Conservation (phyloP, 2,797 vertebrate species). For the Sebastiscus albofasciatus region DNA sequence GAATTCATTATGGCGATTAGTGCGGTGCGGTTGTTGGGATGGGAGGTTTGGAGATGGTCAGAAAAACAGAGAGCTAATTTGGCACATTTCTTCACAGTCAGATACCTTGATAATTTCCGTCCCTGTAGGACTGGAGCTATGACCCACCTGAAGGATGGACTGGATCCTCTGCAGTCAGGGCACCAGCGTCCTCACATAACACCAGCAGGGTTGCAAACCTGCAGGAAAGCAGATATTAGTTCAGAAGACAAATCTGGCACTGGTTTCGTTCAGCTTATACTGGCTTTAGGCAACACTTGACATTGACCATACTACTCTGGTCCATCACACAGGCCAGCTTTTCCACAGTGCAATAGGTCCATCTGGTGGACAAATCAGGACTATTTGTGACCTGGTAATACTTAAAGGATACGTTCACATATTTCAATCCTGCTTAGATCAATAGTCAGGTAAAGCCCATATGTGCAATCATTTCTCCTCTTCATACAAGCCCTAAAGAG, state of each 20-base stretch:
- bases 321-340: background rate
- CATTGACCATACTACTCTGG: background rate
- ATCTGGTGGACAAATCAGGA: conserved; percentile 65
- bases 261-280: background rate
- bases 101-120: conserved; percentile 28
- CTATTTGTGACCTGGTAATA: background rate
- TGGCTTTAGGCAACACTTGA: background rate
- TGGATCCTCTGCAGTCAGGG: background rate
- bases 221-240: background rate
- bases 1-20: conserved; percentile 71
- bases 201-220: background rate
- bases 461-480: background rate
- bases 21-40: conserved; percentile 21
- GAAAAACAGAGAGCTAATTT: conserved; percentile 29
- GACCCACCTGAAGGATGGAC: background rate
- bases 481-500: background rate
- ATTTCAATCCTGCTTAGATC: background rate
- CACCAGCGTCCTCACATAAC: background rate
- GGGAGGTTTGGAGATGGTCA: conserved; percentile 14
- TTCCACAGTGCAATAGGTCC: conserved; percentile 54
- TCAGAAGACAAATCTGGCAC: background rate
- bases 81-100: conserved; percentile 51
- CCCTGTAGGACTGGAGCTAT: conserved; percentile 9
- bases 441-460: background rate
- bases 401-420: background rate